phyloP scores from a whole-genome alignment of 2,113 vertebrate genomes.

The Promerops cafer region DNA sequence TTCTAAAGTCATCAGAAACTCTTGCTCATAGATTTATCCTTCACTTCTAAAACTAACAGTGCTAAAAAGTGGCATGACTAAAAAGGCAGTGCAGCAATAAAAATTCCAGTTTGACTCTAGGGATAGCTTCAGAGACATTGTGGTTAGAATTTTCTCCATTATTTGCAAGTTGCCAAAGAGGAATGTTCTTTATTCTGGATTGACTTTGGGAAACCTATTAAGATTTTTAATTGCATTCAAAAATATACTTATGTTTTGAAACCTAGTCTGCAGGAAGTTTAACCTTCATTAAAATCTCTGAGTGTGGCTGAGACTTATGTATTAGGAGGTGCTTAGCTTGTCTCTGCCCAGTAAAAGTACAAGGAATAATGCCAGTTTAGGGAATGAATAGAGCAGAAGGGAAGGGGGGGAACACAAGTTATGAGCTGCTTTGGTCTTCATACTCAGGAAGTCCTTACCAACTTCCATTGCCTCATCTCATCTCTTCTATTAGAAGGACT shows the following conservation, averaged over 20 bases:
- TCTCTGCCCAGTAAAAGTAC: not conserved
- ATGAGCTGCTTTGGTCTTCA: conserved; percentile 19
- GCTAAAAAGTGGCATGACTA: conserved; percentile 45
- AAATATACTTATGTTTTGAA: conserved; percentile 39
- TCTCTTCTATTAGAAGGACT: not conserved
- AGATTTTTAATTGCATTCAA: conserved; percentile 35
- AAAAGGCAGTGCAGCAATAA: conserved; percentile 47
- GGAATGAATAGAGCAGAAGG: conserved; percentile 6
- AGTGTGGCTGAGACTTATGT: not conserved
- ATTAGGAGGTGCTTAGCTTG: not conserved
- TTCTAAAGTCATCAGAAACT: conserved; percentile 50
- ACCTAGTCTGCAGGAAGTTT: not conserved
- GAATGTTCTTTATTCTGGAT: conserved; percentile 31
- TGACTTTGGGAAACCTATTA: conserved; percentile 38
- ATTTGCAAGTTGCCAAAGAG: conserved; percentile 38
- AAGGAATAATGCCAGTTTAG: not conserved
- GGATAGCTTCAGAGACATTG: conserved; percentile 53
- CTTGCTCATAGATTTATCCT: conserved; percentile 37
- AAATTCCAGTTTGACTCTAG: conserved; percentile 60
- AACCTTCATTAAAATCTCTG: not conserved
- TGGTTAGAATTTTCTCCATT: conserved; percentile 58
- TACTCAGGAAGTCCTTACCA: conserved; percentile 13
- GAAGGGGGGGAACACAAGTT: not conserved
- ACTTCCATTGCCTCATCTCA: conserved; percentile 50
- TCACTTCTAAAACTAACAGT: conserved; percentile 44